Evolutionary conservation across 1,140 invertebrate species (phyloP).

Genomic region (Prorops nasuta): DNA sequence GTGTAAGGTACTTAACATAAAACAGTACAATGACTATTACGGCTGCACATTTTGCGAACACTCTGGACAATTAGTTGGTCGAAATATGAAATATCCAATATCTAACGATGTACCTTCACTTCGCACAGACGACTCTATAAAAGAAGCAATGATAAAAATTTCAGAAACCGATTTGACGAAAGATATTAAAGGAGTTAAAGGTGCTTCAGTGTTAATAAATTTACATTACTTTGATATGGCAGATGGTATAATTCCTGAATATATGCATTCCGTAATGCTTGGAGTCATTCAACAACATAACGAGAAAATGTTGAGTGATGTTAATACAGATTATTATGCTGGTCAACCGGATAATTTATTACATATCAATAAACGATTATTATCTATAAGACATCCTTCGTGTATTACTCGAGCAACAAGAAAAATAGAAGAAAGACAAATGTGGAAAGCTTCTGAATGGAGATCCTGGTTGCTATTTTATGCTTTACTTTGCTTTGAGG

Average conservation of each 20-base stretch:
- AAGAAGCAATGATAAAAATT: constrained; percentile 4
- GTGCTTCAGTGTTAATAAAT: not conserved
- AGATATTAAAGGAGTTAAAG: not conserved
- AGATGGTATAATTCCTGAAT: not conserved
- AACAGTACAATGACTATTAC: constrained; percentile 17
- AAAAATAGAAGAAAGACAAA: not conserved
- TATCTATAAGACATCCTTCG: not conserved
- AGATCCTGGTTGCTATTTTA: constrained; percentile 1
- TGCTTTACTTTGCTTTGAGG: not conserved
- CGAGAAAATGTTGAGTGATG: not conserved
- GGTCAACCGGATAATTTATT: not conserved
- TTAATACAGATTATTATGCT: not conserved
- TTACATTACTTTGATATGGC: not conserved
- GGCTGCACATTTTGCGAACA: constrained; percentile 23
- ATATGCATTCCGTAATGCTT: not conserved
- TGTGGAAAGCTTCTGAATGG: too few relatives aligned
- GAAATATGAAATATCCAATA: constrained; percentile 7
- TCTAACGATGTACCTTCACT: not conserved
- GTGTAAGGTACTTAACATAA: constrained; percentile 17
- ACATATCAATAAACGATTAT: not conserved
- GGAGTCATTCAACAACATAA: not conserved
- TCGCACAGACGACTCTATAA: constrained; percentile 11
- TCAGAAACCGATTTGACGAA: not conserved
- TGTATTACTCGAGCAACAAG: not conserved
- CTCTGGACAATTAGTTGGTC: constrained; percentile 4